A percentile compares a stretch with the other conserved stretches of the same genome.
These are phyloP conservation scores for Ceyx erithaca DNA, from an alignment of 2,797 vertebrate species.

Conservation along the genomic window DNA sequence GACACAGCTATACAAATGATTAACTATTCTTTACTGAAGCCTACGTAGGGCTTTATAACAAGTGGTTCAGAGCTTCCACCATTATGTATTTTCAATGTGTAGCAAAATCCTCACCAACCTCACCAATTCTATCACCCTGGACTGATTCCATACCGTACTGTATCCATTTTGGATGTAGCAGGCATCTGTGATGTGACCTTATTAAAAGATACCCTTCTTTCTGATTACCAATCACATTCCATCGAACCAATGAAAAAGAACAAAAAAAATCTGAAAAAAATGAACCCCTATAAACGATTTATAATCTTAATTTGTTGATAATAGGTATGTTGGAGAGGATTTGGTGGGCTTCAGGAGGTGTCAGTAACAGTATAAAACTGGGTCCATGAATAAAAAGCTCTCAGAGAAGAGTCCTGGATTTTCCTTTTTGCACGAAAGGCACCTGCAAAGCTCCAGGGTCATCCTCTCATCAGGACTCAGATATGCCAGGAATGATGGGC, in stretches of 20 bases:
- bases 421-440: neutral
- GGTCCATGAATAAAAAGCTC: neutral
- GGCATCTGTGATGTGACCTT: neutral
- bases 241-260: neutral
- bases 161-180: neutral
- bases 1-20: neutral
- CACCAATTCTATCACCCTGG: neutral
- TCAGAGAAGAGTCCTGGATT: neutral
- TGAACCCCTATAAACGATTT: neutral
- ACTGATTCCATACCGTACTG: fast-evolving
- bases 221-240: neutral
- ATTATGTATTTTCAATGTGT: neutral
- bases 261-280: neutral
- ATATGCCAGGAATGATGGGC: neutral
- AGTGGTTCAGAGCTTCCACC: neutral
- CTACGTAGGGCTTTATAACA: neutral
- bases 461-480: neutral
- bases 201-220: neutral
- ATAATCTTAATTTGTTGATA: neutral
- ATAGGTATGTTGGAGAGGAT: neutral
- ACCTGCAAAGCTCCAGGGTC: neutral
- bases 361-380: neutral
- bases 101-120: neutral
- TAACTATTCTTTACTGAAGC: neutral
- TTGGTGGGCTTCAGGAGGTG: neutral